These are phyloP conservation scores for Phoeniculus purpureus DNA, from an alignment of 2,797 vertebrate genomes.

Conservation along the genomic window DNA sequence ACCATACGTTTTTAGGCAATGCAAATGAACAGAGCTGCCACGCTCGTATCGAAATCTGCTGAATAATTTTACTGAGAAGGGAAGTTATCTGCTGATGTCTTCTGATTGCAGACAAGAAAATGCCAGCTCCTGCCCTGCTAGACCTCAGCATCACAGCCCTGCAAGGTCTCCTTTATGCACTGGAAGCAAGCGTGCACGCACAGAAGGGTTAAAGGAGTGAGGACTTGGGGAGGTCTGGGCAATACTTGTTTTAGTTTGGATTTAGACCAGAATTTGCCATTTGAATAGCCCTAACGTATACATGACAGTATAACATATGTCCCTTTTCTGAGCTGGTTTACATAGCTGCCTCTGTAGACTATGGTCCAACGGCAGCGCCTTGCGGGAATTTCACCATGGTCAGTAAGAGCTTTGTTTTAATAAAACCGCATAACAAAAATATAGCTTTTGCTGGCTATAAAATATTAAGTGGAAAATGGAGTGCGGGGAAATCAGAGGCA, in stretches of 20 bases:
- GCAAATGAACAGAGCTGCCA: background rate
- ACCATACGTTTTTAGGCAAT: background rate
- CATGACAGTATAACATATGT: conserved; percentile 51
- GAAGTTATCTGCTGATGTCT: background rate
- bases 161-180: background rate
- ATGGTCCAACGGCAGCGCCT: conserved; percentile 20
- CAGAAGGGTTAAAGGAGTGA: conserved; percentile 41
- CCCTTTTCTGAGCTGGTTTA: conserved; percentile 60
- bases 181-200: background rate
- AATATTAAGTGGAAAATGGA: conserved; percentile 53
- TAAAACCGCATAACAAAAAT: conserved; percentile 31
- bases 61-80: background rate
- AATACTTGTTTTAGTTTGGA: conserved; percentile 53
- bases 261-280: conserved; percentile 60
- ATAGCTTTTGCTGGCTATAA: conserved; percentile 29
- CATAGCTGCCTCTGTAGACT: conserved; percentile 37
- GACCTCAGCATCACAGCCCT: background rate
- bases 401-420: conserved; percentile 64
- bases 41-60: background rate
- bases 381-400: background rate
- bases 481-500: conserved; percentile 37
- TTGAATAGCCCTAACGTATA: conserved; percentile 54
- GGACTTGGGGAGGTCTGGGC: background rate
- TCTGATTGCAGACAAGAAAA: background rate
- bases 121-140: background rate